A percentile compares a stretch with the other conserved stretches of the same genome.
Evolutionary conservation across 1,140 invertebrate genomes (phyloP).

Genomic region (Diachasmimorpha longicaudata): DNA sequence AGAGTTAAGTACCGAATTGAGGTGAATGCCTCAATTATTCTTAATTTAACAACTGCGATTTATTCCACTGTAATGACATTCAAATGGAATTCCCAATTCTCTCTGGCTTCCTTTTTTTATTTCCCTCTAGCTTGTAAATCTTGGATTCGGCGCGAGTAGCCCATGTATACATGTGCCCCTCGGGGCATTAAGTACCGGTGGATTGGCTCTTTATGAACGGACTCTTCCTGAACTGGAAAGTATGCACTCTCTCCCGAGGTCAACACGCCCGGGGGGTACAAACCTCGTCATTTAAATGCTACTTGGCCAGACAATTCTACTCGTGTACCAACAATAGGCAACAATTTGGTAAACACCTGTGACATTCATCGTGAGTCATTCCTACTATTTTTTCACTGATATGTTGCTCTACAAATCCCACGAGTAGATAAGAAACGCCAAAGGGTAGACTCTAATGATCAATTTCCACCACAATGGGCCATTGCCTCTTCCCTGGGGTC

Average conservation of each 20-base stretch:
- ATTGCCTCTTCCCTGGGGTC: neutral
- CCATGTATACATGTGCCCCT: neutral
- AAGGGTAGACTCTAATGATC: no score
- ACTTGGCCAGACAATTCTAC: conserved; percentile 18
- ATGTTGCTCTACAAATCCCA: no score
- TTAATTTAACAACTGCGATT: neutral
- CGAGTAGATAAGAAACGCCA: no score
- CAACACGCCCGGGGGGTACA: conserved; percentile 18
- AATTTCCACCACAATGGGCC: neutral
- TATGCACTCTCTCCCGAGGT: conserved; percentile 29
- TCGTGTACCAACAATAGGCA: neutral
- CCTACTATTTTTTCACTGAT: neutral
- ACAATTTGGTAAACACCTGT: neutral
- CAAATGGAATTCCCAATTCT: neutral
- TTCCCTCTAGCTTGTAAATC: conserved; percentile 13
- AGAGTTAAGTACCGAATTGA: neutral
- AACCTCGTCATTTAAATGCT: conserved; percentile 2
- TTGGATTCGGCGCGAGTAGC: conserved; percentile 18
- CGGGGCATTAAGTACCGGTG: conserved; percentile 12
- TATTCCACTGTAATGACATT: conserved; percentile 8
- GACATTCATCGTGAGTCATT: no score
- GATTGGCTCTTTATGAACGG: conserved; percentile 19
- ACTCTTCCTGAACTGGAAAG: conserved; percentile 31
- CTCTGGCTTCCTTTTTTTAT: neutral
- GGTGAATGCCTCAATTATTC: neutral